These are phyloP conservation scores for Trachelus tabidus DNA, from an alignment of 2,888 invertebrate genomes.

Conservation along the genomic window DNA sequence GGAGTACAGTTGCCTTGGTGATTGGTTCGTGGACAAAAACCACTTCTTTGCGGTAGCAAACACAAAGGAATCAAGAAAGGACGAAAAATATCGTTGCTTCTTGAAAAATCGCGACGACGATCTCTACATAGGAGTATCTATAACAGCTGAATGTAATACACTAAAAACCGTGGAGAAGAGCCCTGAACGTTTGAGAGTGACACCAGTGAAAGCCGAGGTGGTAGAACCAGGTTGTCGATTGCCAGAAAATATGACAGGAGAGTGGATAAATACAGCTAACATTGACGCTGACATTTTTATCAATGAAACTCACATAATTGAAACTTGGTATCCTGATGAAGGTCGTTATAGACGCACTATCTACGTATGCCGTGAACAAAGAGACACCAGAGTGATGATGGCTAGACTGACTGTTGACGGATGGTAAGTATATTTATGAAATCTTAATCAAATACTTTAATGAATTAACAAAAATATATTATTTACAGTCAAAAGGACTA, in stretches of 20 bases:
- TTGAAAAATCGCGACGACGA: slow-evolving; percentile 95
- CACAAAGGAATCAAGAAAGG: slow-evolving; percentile 93
- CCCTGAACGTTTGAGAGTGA: slow-evolving; percentile 87
- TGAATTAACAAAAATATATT: slow-evolving; percentile 10
- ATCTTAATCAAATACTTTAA: background rate
- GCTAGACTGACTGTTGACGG: slow-evolving; percentile 96
- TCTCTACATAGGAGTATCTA: slow-evolving; percentile 90
- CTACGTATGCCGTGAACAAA: slow-evolving; percentile 93
- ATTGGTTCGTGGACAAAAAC: slow-evolving; percentile 96
- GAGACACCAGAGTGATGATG: slow-evolving; percentile 94
- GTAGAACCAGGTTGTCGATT: slow-evolving; percentile 92
- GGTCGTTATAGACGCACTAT: slow-evolving; percentile 88
- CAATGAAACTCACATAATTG: slow-evolving; percentile 96
- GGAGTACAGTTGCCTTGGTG: slow-evolving; percentile 92
- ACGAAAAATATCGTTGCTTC: slow-evolving; percentile 95
- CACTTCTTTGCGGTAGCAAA: slow-evolving; percentile 98
- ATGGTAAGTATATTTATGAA: slow-evolving; percentile 70
- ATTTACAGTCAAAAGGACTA: slow-evolving; percentile 91
- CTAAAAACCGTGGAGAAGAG: slow-evolving; percentile 94
- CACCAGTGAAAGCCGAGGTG: slow-evolving; percentile 89
- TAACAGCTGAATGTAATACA: slow-evolving; percentile 92
- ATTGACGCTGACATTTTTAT: slow-evolving; percentile 94
- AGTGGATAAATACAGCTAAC: slow-evolving; percentile 98
- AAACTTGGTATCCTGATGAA: slow-evolving; percentile 94
- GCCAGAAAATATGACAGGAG: slow-evolving; percentile 93